Evolutionary conservation across 1,140 invertebrate species (phyloP).

Genomic region (Brachionus sp.): DNA sequence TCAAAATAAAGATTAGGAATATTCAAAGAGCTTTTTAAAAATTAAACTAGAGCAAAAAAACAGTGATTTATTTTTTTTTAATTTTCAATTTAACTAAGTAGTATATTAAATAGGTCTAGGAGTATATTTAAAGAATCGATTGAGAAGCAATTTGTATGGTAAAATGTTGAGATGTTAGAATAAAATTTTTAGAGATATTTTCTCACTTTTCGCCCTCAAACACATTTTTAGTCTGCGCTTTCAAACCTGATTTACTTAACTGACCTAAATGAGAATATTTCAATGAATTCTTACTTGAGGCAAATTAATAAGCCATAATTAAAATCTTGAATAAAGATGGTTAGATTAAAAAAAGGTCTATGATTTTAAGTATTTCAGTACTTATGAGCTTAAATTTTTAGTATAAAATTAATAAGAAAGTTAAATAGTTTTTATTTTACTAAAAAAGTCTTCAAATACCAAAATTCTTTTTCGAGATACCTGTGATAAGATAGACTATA

Average conservation of each 20-base stretch:
- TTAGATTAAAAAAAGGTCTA: neutral
- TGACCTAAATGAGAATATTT: neutral
- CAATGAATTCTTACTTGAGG: neutral
- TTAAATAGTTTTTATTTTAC: neutral
- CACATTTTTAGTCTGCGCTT: too few species aligned
- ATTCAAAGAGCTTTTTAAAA: neutral
- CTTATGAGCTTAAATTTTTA: neutral
- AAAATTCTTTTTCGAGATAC: too few species aligned
- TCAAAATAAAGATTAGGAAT: too few species aligned
- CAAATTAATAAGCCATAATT: neutral
- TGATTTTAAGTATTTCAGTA: neutral
- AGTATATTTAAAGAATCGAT: neutral
- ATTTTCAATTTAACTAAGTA: neutral
- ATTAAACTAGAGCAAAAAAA: neutral
- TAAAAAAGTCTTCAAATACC: too few species aligned
- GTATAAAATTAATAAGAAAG: neutral
- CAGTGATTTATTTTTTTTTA: neutral
- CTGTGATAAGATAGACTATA: too few species aligned
- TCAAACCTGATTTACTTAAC: neutral
- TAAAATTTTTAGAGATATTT: neutral
- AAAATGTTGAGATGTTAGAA: neutral
- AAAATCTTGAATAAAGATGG: neutral
- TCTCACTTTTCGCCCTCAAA: neutral
- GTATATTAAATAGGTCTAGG: neutral
- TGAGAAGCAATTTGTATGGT: neutral